Conservation (phyloP, 2,113 vertebrate species). For the Megaleporinus macrocephalus region DNA sequence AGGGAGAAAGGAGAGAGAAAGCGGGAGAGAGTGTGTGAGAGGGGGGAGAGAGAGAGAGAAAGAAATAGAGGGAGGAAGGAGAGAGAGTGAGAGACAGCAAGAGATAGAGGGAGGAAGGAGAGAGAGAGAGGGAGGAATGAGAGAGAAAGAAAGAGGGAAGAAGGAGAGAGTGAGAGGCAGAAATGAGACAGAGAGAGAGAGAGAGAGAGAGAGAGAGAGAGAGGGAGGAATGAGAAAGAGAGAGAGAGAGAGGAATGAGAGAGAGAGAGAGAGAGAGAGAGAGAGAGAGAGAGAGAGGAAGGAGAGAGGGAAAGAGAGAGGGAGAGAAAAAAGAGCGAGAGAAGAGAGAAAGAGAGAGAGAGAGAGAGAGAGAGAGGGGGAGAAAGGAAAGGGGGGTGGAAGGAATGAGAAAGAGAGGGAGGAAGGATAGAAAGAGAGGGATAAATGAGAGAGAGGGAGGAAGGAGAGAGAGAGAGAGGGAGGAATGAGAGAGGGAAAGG, state of each 20-base stretch:
- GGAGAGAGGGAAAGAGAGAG: constrained; percentile 34
- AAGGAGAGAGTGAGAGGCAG: constrained; percentile 15
- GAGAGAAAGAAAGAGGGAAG: constrained; percentile 31
- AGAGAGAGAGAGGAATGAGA: background rate
- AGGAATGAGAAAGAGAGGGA: constrained; percentile 39
- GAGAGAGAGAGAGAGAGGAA: constrained; percentile 29
- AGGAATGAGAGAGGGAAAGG: constrained; percentile 5
- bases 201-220: constrained; percentile 6
- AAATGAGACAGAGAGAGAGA: too few relatives aligned
- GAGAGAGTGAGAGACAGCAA: constrained; percentile 38
- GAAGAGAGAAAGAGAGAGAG: constrained; percentile 4
- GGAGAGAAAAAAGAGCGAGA: constrained; percentile 14
- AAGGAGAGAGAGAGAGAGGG: constrained; percentile 11
- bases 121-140: constrained; percentile 41
- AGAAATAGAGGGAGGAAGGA: background rate
- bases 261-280: constrained; percentile 3
- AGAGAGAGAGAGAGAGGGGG: constrained; percentile 20
- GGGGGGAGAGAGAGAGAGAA: constrained; percentile 27
- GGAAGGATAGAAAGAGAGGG: constrained; percentile 15
- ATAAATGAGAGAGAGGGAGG: too few relatives aligned
- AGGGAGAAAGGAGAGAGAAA: constrained; percentile 16
- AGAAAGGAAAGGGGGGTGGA: background rate
- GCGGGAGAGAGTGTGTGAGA: background rate
- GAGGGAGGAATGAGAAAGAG: background rate
- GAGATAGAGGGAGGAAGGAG: constrained; percentile 15